These are phyloP conservation scores for Agapetus fuscipes DNA, from an alignment of 2,888 invertebrate species.

Conservation along the genomic window DNA sequence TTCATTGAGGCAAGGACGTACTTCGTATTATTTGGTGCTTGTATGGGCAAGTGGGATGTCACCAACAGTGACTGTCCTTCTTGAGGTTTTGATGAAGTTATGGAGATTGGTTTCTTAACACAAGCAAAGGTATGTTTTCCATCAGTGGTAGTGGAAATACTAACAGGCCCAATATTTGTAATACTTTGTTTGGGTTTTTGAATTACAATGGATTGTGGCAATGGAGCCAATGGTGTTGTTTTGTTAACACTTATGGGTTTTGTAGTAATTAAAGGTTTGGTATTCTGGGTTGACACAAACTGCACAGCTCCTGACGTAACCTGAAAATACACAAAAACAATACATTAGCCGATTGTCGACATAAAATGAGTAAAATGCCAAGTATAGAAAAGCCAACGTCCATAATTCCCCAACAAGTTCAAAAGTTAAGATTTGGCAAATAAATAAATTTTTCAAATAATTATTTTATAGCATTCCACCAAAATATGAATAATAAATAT, in stretches of 20 bases:
- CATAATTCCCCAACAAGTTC: too few relatives aligned
- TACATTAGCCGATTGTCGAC: conserved; percentile 4
- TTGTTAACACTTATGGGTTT: conserved; percentile 34
- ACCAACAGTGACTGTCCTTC: conserved; percentile 34
- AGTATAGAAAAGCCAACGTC: too few relatives aligned
- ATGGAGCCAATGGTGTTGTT: conserved; percentile 35
- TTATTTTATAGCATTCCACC: too few relatives aligned
- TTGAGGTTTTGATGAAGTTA: conserved; percentile 30
- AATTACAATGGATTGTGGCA: conserved; percentile 45
- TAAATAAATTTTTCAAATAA: too few relatives aligned
- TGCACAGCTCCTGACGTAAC: conserved; percentile 38
- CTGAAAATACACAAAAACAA: conserved; percentile 28
- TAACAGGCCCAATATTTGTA: conserved; percentile 43
- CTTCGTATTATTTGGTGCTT: conserved; percentile 42
- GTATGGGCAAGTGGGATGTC: conserved; percentile 33
- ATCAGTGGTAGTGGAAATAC: conserved; percentile 33
- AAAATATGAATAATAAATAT: too few relatives aligned
- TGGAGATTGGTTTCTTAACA: conserved; percentile 44
- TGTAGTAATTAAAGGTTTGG: conserved; percentile 38
- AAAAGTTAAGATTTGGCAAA: too few relatives aligned
- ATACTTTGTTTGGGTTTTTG: conserved; percentile 44
- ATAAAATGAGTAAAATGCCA: neutral
- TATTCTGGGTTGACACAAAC: conserved; percentile 33
- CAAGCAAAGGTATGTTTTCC: conserved; percentile 45
- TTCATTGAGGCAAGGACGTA: conserved; percentile 45